Base-by-base conservation (phyloP, 2,113 vertebrate genomes). In the Rhinoptilus africanus region DNA sequence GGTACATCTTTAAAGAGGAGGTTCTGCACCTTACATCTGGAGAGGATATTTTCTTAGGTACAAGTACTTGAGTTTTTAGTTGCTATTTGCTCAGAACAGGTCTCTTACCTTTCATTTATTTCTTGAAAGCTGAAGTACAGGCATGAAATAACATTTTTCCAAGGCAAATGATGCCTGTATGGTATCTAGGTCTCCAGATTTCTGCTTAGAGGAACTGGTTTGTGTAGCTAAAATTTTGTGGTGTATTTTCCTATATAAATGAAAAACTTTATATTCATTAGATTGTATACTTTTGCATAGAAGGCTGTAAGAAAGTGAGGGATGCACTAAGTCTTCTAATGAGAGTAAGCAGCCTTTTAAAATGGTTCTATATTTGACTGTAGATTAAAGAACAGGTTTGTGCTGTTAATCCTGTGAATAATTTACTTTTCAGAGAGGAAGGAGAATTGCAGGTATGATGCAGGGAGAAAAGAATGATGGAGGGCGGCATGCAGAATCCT, bases 321-420 rank as follows among this genome's bases (percentile, higher is more conserved):
- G 59, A n/a, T 90, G 27, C 45, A 15, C 10, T 2, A 23, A 60
- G 9, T 77, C 35, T 43, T 57, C 47, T 63, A 50, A 60, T 67
- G 54, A 51, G 43, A 87, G 39, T 64, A 78, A 12, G 35, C 8
- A 47, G 60, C 76, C 51, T 85, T 91, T 74, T 3, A 34, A 88
- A 73, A 8, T 75, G 47, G 8, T 76, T 93, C 53, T 62, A 10
- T 92, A 19, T 91, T 91, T 88, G 56, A 54, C 51, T 85, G 76
- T 87, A 87, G 93, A 84, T 92, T 69, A 60, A 94, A 91, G 64
- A 91, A 56, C 68, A 78, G 73, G 76, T 89, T 93, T 89, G 76
- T 96, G 56, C 80, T 95, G 83, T 84, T 92, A 89, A 85, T 91
- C 43, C 60, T 89, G 89, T 89, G 94, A 97, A 93, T 95, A 94